Conservation (phyloP, 37 sponge, comb jelly and placozoan genomes). For the Ephydatia muelleri region DNA sequence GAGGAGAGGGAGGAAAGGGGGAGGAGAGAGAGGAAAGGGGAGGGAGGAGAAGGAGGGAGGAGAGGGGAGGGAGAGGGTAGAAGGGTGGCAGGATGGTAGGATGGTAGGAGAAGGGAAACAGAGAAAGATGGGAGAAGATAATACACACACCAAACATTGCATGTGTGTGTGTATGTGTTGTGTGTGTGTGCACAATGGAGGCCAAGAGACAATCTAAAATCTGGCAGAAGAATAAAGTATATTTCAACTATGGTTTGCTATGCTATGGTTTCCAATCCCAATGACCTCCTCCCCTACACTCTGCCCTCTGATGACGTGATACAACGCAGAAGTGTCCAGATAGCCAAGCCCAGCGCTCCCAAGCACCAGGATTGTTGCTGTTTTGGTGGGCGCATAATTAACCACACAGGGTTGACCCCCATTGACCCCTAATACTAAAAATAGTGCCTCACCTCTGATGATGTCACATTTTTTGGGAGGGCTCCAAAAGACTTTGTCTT, state of each 20-base stretch:
- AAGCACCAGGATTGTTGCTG: conserved; percentile 40
- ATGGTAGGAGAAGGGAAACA: neutral
- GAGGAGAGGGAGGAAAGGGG: too few species aligned
- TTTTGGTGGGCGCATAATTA: neutral
- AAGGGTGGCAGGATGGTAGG: neutral
- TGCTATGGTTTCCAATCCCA: neutral
- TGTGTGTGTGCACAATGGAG: conserved; percentile 59
- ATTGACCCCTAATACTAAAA: neutral
- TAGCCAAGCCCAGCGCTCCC: conserved; percentile 45
- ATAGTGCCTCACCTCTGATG: conserved; percentile 36
- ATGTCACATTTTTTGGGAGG: conserved; percentile 28
- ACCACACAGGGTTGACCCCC: neutral
- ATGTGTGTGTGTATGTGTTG: neutral
- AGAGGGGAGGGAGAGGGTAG: neutral
- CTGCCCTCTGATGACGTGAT: conserved; percentile 94
- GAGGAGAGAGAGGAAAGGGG: neutral
- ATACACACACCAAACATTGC: neutral
- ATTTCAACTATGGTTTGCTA: neutral
- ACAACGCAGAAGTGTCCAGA: conserved; percentile 89
- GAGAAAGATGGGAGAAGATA: neutral
- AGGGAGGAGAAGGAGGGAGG: neutral
- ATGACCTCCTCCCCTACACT: conserved; percentile 42
- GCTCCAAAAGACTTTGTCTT: too few species aligned
- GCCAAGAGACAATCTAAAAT: conserved; percentile 78
- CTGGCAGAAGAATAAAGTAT: conserved; percentile 2